Base-by-base conservation (phyloP, 2,888 invertebrate genomes). In the Drosophila hamatofila region DNA sequence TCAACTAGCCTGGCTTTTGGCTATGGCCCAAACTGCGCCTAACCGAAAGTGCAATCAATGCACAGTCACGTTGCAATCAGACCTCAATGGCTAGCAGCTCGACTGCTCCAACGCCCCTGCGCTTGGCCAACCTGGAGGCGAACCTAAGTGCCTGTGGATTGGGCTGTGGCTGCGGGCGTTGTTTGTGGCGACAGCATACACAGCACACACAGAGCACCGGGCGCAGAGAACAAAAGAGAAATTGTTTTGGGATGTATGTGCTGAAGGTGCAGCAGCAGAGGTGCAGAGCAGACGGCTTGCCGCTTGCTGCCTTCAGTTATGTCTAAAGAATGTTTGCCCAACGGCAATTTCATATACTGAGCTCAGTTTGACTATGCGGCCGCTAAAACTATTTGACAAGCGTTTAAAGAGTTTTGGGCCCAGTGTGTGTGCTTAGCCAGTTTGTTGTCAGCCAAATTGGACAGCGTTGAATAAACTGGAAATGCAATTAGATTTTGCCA, bases 41-140 rank as follows among this genome's bases (percentile, higher is more conserved):
- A 41, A 16, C 37, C 27, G 35, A 55, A 33, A 54, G 57, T 70
- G 70, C 58, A 75, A 70, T 75, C 70, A 75, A 62, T 59, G 70
- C 71, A 25, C 41, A 75, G 75, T 55, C 75, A 75, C 75, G 70
- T 70, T 59, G 73, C 73, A 65, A 58, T 61, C 73, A 72, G 54
- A 49, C 14, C 39, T 37, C 49, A 46, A 35, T n/a, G 58, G 55
- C 23, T 27, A 39, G n/a, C 23, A 16, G 39, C 46, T 12, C 56
- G 41, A 9, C 33, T 25, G 25, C 2, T 4, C 21, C 30, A 30
- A 8, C 35, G 11, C 9, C 12, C 52, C 9, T 9, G 14, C 35
- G 12, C 35, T 14, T n/a, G 25, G 21, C 25, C 58, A 21, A 9
- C 21, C 27, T 30, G 12, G 27, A 16, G 39, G 23, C 23, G 37